These are phyloP conservation scores for Shargacucullia verbasci DNA, from an alignment of 2,888 invertebrate genomes.

Conservation along the genomic window DNA sequence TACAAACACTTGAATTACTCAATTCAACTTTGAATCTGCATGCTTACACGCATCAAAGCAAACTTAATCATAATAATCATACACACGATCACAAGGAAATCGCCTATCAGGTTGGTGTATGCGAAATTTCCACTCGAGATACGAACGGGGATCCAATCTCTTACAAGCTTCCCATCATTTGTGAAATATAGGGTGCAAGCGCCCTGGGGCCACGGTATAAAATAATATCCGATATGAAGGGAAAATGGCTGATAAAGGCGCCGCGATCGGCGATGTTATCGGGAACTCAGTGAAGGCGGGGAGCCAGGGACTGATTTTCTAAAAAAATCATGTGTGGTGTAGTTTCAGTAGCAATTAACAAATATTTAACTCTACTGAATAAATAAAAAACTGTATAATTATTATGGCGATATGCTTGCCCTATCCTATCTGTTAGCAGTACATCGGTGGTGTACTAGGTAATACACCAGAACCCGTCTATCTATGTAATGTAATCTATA, in stretches of 20 bases:
- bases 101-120: conserved; percentile 63
- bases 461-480: too few relatives aligned
- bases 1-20: too few relatives aligned
- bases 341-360: too few relatives aligned
- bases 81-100: conserved; percentile 51
- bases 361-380: too few relatives aligned
- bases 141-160: conserved; percentile 57
- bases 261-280: conserved; percentile 62
- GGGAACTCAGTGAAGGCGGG: conserved; percentile 39
- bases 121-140: conserved; percentile 74
- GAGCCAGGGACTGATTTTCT: conserved; percentile 21
- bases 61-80: conserved; percentile 34
- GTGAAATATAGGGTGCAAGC: conserved; percentile 71
- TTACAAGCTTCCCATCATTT: conserved; percentile 71
- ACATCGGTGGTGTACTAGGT: too few relatives aligned
- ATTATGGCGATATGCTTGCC: too few relatives aligned
- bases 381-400: too few relatives aligned
- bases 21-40: too few relatives aligned
- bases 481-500: too few relatives aligned
- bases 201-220: conserved; percentile 61
- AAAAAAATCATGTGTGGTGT: neutral
- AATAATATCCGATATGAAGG: conserved; percentile 70
- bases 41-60: conserved; percentile 7
- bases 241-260: conserved; percentile 69
- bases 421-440: too few relatives aligned